phyloP scores from a whole-genome alignment of 2,888 invertebrate species.

The Sinelater perroti region DNA sequence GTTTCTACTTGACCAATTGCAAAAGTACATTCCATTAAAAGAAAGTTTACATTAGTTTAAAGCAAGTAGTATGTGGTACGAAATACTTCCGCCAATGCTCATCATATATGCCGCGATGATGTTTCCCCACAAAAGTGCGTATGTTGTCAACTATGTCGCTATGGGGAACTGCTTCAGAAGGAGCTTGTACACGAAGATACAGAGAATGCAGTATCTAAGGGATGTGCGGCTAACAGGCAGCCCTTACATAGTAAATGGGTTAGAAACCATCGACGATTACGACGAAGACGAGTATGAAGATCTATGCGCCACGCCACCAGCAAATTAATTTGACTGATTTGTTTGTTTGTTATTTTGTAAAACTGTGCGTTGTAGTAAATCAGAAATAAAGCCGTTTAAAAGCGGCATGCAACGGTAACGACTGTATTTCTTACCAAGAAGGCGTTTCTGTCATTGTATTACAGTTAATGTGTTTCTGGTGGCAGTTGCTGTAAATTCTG shows the following conservation, averaged over 20 bases:
- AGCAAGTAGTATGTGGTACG: constrained; percentile 45
- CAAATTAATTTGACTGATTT: neutral
- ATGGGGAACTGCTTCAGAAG: constrained; percentile 34
- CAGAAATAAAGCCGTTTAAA: constrained; percentile 6
- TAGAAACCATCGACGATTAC: constrained; percentile 11
- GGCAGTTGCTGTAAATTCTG: neutral
- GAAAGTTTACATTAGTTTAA: no score
- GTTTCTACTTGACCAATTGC: no score
- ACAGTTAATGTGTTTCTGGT: no score
- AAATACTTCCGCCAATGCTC: constrained; percentile 31
- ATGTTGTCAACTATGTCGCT: constrained; percentile 33
- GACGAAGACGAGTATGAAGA: constrained; percentile 3
- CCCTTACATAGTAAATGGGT: constrained; percentile 23
- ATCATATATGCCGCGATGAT: constrained; percentile 27
- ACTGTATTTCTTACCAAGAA: constrained; percentile 10
- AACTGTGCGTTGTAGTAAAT: neutral
- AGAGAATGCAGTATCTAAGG: constrained; percentile 18
- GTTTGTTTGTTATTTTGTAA: neutral
- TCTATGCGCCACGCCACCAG: neutral
- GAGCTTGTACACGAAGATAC: constrained; percentile 1
- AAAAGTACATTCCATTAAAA: no score
- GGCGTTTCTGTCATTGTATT: constrained; percentile 8
- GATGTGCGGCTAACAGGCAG: constrained; percentile 16
- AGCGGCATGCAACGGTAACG: constrained; percentile 10
- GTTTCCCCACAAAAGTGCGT: constrained; percentile 22